phyloP scores from a whole-genome alignment of 2,113 vertebrate species.

The Scalopus aquaticus region DNA sequence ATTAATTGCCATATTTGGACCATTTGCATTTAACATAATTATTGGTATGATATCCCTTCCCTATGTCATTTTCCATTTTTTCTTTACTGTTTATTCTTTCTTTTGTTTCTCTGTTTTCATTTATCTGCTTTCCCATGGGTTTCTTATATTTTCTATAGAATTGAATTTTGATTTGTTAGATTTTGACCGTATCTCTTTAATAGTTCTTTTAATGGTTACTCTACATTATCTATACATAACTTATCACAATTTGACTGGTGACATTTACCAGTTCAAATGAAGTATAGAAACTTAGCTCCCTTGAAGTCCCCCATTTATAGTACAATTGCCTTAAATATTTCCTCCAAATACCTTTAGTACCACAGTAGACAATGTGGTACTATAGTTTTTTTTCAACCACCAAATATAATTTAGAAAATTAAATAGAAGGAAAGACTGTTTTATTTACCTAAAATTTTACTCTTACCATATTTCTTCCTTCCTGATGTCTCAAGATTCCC shows the following conservation, averaged over 20 bases:
- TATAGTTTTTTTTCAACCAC: constrained; percentile 16
- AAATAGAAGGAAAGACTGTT: neutral
- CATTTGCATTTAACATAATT: neutral
- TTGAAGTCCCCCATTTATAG: neutral
- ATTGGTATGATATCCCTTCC: neutral
- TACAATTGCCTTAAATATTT: neutral
- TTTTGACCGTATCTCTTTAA: neutral
- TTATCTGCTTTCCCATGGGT: neutral
- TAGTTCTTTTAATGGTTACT: neutral
- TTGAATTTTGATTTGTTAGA: neutral
- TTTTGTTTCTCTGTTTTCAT: constrained; percentile 3
- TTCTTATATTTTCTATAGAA: constrained; percentile 19
- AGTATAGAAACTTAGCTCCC: neutral
- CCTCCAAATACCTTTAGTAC: neutral
- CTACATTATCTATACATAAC: neutral
- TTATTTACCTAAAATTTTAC: neutral
- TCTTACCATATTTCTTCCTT: neutral
- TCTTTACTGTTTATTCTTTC: neutral
- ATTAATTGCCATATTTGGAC: neutral
- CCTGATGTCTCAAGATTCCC: neutral
- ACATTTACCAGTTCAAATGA: neutral
- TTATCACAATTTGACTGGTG: neutral
- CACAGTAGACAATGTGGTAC: neutral
- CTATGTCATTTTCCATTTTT: neutral
- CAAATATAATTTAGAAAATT: neutral